Evolutionary conservation across 1,140 invertebrate species (phyloP).

Genomic region (Sitobion miscanthi): DNA sequence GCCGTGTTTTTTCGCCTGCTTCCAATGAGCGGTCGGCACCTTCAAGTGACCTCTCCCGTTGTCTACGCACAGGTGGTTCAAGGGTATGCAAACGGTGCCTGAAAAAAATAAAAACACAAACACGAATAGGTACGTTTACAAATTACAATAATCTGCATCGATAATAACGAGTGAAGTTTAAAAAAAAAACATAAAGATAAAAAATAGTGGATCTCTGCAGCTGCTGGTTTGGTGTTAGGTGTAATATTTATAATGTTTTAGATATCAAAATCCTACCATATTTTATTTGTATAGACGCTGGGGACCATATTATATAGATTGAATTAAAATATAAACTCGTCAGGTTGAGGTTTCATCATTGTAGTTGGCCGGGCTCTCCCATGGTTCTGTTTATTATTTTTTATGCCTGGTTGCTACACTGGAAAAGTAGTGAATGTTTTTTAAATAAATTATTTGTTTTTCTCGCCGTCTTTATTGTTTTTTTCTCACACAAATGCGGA

Average conservation of each 20-base stretch:
- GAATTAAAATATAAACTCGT: neutral
- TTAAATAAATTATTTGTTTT: neutral
- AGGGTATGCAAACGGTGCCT: slow-evolving; percentile 53
- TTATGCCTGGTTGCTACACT: neutral
- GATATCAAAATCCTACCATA: neutral
- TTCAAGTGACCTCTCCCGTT: slow-evolving; percentile 36
- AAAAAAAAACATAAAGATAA: neutral
- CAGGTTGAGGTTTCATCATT: neutral
- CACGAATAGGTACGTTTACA: neutral
- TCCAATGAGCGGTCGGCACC: slow-evolving; percentile 15
- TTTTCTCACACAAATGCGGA: neutral
- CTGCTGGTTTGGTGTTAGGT: neutral
- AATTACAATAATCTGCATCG: neutral
- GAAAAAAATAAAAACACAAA: neutral
- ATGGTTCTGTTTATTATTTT: neutral
- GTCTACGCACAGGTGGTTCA: slow-evolving; percentile 44
- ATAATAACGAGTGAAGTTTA: neutral
- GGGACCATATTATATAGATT: neutral
- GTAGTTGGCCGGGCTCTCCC: neutral
- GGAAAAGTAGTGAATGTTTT: neutral
- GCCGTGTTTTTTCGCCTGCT: slow-evolving; percentile 13
- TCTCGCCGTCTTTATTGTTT: neutral
- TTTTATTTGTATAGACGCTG: neutral
- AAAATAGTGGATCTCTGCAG: neutral
- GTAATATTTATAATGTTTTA: neutral